phyloP scores from a whole-genome alignment of 2,888 invertebrate species.

The Leptothorax acervorum region DNA sequence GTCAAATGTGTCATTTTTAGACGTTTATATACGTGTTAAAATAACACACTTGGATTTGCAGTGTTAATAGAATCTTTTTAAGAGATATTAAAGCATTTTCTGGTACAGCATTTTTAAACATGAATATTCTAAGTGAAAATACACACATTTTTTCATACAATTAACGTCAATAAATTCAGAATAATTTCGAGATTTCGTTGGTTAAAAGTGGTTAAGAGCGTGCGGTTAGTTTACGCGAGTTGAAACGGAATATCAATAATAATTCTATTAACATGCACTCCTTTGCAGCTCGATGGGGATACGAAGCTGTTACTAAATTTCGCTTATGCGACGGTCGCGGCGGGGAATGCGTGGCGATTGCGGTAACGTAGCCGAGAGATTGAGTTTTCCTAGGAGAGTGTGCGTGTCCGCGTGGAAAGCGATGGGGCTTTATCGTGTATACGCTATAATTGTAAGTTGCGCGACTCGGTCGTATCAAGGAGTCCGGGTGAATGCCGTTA shows the following conservation, averaged over 20 bases:
- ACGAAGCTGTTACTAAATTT: constrained; percentile 44
- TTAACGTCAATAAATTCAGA: background rate
- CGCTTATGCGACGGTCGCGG: constrained; percentile 30
- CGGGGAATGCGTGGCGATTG: constrained; percentile 39
- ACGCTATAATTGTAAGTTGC: constrained; percentile 53
- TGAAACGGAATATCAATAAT: constrained; percentile 4
- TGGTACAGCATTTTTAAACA: background rate
- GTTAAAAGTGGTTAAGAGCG: background rate
- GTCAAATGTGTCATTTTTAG: too few relatives aligned
- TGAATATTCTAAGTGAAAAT: background rate
- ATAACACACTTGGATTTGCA: too few relatives aligned
- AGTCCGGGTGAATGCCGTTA: constrained; percentile 74
- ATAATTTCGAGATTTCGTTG: background rate
- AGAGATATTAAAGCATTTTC: background rate
- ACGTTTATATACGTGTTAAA: too few relatives aligned
- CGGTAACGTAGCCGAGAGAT: constrained; percentile 38
- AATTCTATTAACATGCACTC: constrained; percentile 26
- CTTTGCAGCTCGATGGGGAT: constrained; percentile 2
- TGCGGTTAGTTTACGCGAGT: background rate
- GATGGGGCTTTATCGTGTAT: constrained; percentile 30
- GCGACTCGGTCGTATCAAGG: constrained; percentile 53
- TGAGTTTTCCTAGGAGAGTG: constrained; percentile 38
- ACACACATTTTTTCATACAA: background rate
- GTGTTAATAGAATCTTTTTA: background rate
- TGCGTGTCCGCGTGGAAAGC: constrained; percentile 25